Evolutionary conservation across 2,797 vertebrate genomes (phyloP), one percentile per base, ranked within the genome.

Genomic region (Cuniculus paca): DNA sequence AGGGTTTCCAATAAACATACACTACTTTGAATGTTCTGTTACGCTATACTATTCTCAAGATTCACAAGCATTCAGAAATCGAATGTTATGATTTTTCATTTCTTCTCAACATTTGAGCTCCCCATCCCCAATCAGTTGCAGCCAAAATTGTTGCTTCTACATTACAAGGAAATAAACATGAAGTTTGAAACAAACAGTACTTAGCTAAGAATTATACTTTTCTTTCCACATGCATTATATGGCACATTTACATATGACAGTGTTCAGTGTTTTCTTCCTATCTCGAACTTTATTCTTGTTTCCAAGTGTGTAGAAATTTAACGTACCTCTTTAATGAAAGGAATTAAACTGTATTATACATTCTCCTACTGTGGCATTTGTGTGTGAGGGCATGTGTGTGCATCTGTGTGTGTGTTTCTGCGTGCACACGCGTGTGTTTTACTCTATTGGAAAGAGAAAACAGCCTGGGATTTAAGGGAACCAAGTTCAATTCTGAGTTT

Each of bases 81-180:
- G 80, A 89, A 85, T 82, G 82, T 54, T 68, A 92, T 72, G 22
- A 81, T 81, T 87, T 92, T 89, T 78, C 16, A 81, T 90, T 90
- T 48, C 45, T 68, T 68, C 11, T 94, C 72, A 82, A 68, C 6
- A 81, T 80, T 56, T 77, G 50, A 74, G 42, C 39, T 70, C 4
- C 5, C 22, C 8, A 70, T 88, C 26, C 26, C 68, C 88, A 50
- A 92, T 45, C 1, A 85, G 31, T 45, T 52, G 2, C 31, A 58
- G 11, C 58, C n/a, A 89, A 89, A 95, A 68, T 9, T 50, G 39
- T 28, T 90, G 48, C 12, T 60, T 95, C 48, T 34, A 48, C 8
- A 75, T 48, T 54, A 65, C 28, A 80, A 93, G 8, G 34, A 19
- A 79, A 86, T 26, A 94, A 90, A 72, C 39, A 56, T 94, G 34